Evolutionary conservation across 2,888 invertebrate species (phyloP), one percentile per base, ranked within the genome.

Genomic region (Erynnis tages): DNA sequence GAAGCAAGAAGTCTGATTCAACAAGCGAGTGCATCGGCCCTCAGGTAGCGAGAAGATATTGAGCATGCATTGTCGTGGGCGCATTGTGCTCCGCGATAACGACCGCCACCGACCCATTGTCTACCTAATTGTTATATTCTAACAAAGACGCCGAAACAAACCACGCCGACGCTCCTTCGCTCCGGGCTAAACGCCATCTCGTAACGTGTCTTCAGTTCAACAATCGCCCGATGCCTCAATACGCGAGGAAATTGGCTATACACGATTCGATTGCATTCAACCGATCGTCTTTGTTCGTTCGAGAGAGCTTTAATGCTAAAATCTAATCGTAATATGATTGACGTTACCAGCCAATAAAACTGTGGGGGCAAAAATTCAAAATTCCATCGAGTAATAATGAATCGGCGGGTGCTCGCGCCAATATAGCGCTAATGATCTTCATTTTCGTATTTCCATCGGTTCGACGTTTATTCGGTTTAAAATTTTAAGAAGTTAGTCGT

Each of bases 381-480:
- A 76, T 77, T 76, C 69, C 67, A 74, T 68, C 66, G 76, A 66
- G 71, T 71, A 79, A 74, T 73, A 76, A 83, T 82, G 79, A 80
- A 79, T 77, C 69, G 73, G 65, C 69, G 71, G 44, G 69, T 72
- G 69, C 62, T 69, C 60, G 70, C 57, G 70, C 68, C 79, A 74
- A 79, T 80, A 79, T 75, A 74, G 74, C 80, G 80, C 79, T 89
- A 88, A 89, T 89, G 86, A 89, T 85, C 76, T 81, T 80, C 79
- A 79, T 82, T 87, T 83, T 80, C 76, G 69, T 79, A 85, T 84
- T 83, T 75, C 65, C 74, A 78, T 73, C 67, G 69, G 69, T 78
- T 87, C 79, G 86, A 87, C 83, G 82, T 88, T 87, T 84, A 87
- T 88, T 84, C 86, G 82, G 83, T 88, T 88, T 88, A 86, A 86